Base-by-base conservation (phyloP, 2,888 invertebrate species). In the Hirtodrosophila confusa region DNA sequence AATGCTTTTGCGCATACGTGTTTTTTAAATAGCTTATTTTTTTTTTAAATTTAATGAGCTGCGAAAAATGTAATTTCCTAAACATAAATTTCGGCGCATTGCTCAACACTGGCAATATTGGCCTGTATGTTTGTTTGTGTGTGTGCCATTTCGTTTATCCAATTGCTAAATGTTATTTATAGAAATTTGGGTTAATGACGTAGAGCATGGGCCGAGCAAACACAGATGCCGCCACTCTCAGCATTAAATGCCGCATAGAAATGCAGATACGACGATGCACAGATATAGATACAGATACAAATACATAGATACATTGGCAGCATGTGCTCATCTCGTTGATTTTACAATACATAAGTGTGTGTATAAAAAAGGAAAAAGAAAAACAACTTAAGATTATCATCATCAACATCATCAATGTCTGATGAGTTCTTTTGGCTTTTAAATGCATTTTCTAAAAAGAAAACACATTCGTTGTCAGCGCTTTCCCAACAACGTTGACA, bases 181-280 rank as follows among this genome's bases (percentile, higher is more conserved):
- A 82, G 78, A 78, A 75, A 82, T 82, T 84, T 88, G 69, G 84
- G 84, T 88, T 88, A 84, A 88, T 86, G 83, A 86, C 62, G 88
- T 73, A 60, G 69, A 65, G 44, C 51, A 43, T 33, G 41, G 11
- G 35, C 47, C 10, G 48, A 53, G 58, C 17, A 72, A 62, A 72
- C 68, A 56, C 71, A 75, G 76, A 74, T 73, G 73, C 75, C 35
- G 55, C 29, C 56, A 53, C 71, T 55, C 78, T 54, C 61, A 62
- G 64, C 64, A 27, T 27, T 27, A 27, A 27, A 27, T 27, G 27
- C 27, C 27, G 27, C 27, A 54, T 49, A 48, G 40, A 41, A 58
- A 75, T 51, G 60, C 66, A 71, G 48, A 61, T 6, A 39, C n/a
- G 63, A 53, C 69, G 66, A 74, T 69, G 77, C 70, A 65, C 17